Percentiles rank a stretch among this genome's conserved stretches.
Conservation (phyloP, 1,140 invertebrate species). For the Eupristina koningsbergeri region DNA sequence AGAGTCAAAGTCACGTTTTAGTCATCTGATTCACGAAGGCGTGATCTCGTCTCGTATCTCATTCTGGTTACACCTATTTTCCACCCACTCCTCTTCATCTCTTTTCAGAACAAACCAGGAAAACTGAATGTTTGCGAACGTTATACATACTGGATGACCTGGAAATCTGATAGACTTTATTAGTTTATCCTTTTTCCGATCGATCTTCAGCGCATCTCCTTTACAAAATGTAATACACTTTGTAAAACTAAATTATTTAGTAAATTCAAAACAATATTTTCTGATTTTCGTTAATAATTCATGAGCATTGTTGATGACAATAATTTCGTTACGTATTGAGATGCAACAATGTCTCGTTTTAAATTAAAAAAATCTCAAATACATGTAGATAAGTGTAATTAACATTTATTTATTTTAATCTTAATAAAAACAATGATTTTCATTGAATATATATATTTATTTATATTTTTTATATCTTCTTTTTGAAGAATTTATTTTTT, state of each 20-base stretch:
- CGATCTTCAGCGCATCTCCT: neutral
- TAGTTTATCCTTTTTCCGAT: neutral
- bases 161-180: constrained; percentile 23
- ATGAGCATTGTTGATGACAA: neutral
- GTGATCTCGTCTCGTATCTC: constrained; percentile 48
- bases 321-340: neutral
- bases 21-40: constrained; percentile 40
- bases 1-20: constrained; percentile 46
- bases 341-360: neutral
- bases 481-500: too few species aligned
- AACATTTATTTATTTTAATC: too few species aligned
- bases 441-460: too few species aligned
- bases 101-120: neutral
- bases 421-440: too few species aligned
- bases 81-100: too few species aligned
- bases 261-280: neutral
- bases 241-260: neutral
- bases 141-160: constrained; percentile 18
- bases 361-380: too few species aligned
- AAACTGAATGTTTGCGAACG: neutral
- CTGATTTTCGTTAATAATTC: neutral
- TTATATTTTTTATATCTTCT: too few species aligned
- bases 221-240: neutral
- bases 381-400: too few species aligned
- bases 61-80: constrained; percentile 36